Evolutionary conservation across 2,888 invertebrate species (phyloP), one percentile per base, ranked within the genome.

Genomic region (Halocaridina rubra): DNA sequence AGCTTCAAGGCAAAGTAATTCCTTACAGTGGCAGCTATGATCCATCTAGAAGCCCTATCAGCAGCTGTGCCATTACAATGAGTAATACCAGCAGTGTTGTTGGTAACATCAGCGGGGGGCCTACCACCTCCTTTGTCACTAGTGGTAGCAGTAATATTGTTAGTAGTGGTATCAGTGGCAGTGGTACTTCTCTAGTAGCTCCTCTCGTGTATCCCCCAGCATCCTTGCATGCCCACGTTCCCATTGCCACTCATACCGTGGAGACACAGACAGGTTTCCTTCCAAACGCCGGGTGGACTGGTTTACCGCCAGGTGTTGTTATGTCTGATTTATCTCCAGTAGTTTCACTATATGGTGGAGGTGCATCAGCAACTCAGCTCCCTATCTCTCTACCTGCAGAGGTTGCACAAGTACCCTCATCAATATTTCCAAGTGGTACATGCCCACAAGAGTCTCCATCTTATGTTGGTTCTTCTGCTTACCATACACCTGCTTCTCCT

Each of bases 1-100:
- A 95, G 89, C 90, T 94, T 86, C 93, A 93, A 89, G 93, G 82
- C 16, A 80, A 82, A 53, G 75, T 80, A 88, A 88, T 89, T 89
- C 89, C 87, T 88, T 89, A 78, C 90, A 90, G 88, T 91, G 91
- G 57, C 91, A 91, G 84, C 92, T 92, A 89, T 92, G 93, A 89
- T 92, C 90, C 89, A 90, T 90, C 80, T 90, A 90, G 88, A 89
- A 90, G 77, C 90, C 90, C 89, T 87, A 90, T 89, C 90, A 91
- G 46, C 88, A 79, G 80, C 87, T 90, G 90, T 92, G 92, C 82
- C 90, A 90, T 89, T 92, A 92, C 85, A 92, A 92, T 82, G 92
- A 90, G 82, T 90, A 90, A 91, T 92, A 92, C 67, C 90, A 90
- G 89, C 90, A 90, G 32, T 74, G 61, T 33, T 8, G 74, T 72